Evolutionary conservation across 1,140 invertebrate genomes (phyloP), one percentile per base, ranked within the genome.

Genomic region (Papilio machaon): DNA sequence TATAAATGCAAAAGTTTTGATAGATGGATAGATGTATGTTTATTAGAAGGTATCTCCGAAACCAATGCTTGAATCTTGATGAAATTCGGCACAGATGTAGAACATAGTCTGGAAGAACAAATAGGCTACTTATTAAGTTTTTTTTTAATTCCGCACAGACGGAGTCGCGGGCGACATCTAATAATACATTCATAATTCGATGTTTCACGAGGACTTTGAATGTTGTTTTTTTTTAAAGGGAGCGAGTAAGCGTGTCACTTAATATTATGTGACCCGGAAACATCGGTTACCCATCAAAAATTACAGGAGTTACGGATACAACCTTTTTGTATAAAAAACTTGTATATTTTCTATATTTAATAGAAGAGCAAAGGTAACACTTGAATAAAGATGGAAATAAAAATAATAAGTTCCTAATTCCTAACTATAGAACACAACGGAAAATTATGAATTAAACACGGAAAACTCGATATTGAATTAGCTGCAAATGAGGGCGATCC

Each of bases 391-490:
- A 67, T 67, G 23, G 35, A 67, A 60, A 11, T 30, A 5, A 2
- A 35, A 67, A 54, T 54, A 54, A 54, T 17, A 67, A 30, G 30
- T 13, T 0, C 2, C 10, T 35, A 35, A 35, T 58, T 19, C 30
- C 10, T 7, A 70, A 70, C 13, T 35, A 35, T 35, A 70, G 30
- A 70, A 35, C 64, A 35, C 64, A 15, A 23, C 13, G 11, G 64
- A 70, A 70, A 35, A 70, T 70, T 70, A 11, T 67, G 64, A 70
- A 35, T 38, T 70, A 38, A 38, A 35, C 30, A 30, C 30, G 64
- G 64, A 70, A 70, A 70, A 70, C 30, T 70, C 64, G 64, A 70
- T 70, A 70, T 70, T 70, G 64, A 70, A 70, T 70, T 70, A 70
- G 64, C 64, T 70, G 64, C 23, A 70, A 70, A 70, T 70, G 64